Evolutionary conservation across 2,797 vertebrate genomes (phyloP), one percentile per base, ranked within the genome.

Genomic region (Valencia hispanica): DNA sequence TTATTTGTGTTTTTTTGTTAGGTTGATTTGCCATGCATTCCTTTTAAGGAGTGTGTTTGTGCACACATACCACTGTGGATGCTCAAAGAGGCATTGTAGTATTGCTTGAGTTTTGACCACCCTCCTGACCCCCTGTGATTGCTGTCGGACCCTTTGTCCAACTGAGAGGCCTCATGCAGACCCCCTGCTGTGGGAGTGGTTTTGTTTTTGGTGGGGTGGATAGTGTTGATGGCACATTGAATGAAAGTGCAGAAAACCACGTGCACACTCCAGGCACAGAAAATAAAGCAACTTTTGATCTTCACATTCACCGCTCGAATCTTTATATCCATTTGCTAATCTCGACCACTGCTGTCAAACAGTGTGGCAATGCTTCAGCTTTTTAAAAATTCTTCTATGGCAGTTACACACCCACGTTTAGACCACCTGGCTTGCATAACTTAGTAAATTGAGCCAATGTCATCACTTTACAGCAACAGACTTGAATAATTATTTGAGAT

Each of bases 21-120:
- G 73, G 86, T 91, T 89, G 92, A 94, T 94, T 94, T 89, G 84
- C 87, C 85, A 94, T 90, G 93, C 92, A 92, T 94, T 94, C 91
- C 88, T 91, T 79, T 65, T 36, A 59, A 55, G 79, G 61, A 78
- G 79, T 86, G 66, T 68, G 70, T 73, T 75, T 65, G 75, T 69
- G 74, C 68, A 34, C 11, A 51, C 61, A 65, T 22, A 36, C 18
- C 55, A 72, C 43, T 70, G 73, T 79, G 76, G 50, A 83, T 76
- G 79, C 84, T 84, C 68, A 87, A 84, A 86, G 80, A 88, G 77
- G 78, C 84, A 90, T 92, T 93, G 90, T 92, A 50, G 79, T 53
- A 88, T 80, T 77, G 71, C 83, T 86, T 91, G 88, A 89, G 87
- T 92, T 92, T 90, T 92, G 91, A 91, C 92, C 91, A 84, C 82